Base-by-base conservation (phyloP, 2,113 vertebrate species). In the Erinaceus europaeus region DNA sequence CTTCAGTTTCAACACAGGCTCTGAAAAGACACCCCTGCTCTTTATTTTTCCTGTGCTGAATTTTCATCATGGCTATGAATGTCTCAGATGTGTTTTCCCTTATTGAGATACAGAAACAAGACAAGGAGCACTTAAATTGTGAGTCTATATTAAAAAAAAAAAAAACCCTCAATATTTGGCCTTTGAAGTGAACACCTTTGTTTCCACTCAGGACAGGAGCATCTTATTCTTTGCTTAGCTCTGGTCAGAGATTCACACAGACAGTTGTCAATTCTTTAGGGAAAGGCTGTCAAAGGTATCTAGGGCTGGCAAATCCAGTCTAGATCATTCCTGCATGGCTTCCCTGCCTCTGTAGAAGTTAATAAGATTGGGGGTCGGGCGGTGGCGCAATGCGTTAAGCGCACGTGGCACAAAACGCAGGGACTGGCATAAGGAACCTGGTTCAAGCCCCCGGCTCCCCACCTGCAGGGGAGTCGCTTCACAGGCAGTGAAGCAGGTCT, bases 141-240 rank as follows among this genome's bases (percentile, higher is more conserved):
- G 73, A 92, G 74, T 65, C 95, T 91, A 84, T 83, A 94, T 95
- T 93, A 95, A 90, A n/a, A n/a, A n/a, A n/a, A n/a, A n/a, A n/a
- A n/a, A n/a, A n/a, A 69, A 86, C 13, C 29, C 34, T 40, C 8
- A 6, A 73, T 69, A 53, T 73, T 90, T 91, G 52, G 44, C 40
- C 40, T 55, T 15, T 34, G 34, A 18, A 14, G 25, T 6, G 5
- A 4, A 50, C 42, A 32, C 32, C 55, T 87, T 65, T 75, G 6
- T 62, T 68, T 61, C 34, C 53, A 3, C 34, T 38, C 9, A 10
- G 34, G 69, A 29, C 4, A 10, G 83, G 6, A n/a, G 38, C 14
- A 3, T 82, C 67, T 61, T 55, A 4, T 20, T 1, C 46, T 62
- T 64, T 53, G 25, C 17, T 50, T 55, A 2, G 17, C 21, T 23